phyloP scores from a whole-genome alignment of 2,113 vertebrate genomes.

The Aythya baeri region DNA sequence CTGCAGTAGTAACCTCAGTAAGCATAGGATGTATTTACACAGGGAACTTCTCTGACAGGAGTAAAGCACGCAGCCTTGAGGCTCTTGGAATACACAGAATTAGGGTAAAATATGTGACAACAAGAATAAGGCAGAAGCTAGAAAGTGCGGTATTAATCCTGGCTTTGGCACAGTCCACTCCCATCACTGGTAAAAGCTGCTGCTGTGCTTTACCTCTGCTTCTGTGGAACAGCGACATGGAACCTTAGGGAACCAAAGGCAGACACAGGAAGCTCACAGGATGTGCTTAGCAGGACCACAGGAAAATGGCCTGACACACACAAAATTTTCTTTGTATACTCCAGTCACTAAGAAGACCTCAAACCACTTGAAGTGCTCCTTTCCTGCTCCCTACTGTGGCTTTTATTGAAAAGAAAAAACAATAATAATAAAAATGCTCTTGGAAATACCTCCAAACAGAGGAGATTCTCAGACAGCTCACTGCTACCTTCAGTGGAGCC shows the following conservation, averaged over 20 bases:
- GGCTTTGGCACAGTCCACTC: neutral
- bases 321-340: neutral
- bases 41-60: neutral
- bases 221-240: neutral
- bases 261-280: neutral
- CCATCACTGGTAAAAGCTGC: neutral
- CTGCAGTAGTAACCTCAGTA: neutral
- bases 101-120: rapidly evolving
- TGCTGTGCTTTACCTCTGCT: neutral
- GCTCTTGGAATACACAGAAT: neutral
- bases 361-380: neutral
- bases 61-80: neutral
- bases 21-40: neutral
- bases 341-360: neutral
- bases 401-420: neutral
- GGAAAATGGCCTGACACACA: neutral
- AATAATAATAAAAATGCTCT: neutral
- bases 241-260: neutral
- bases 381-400: neutral
- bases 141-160: neutral
- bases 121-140: neutral
- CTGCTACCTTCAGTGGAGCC: neutral
- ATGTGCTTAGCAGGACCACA: rapidly evolving
- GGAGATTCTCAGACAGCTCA: neutral
- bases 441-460: neutral